A percentile compares a stretch with the other conserved stretches of the same genome.
phyloP scores from a whole-genome alignment of 2,888 invertebrate species.

The Malthinus flaveolus region DNA sequence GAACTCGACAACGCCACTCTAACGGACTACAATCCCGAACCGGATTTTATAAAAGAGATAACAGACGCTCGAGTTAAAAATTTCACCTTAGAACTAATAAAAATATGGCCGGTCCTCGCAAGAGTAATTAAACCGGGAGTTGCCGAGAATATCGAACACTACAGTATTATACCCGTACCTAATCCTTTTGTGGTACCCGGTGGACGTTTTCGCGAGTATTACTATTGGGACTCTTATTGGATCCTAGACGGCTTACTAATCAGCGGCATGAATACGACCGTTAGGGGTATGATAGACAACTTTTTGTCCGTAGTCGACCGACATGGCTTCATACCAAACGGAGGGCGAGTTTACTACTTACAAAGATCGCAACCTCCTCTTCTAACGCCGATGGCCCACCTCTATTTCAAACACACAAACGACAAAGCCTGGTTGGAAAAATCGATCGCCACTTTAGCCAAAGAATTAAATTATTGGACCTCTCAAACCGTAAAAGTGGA shows the following conservation, averaged over 20 bases:
- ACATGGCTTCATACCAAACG: conserved; percentile 78
- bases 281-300: conserved; percentile 75
- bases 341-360: conserved; percentile 78
- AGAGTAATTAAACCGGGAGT: conserved; percentile 64
- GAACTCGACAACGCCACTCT: conserved; percentile 67
- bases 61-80: conserved; percentile 59
- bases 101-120: conserved; percentile 66
- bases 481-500: conserved; percentile 59
- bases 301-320: conserved; percentile 69
- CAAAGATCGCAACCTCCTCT: conserved; percentile 73
- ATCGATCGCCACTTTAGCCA: conserved; percentile 62
- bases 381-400: conserved; percentile 71
- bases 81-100: conserved; percentile 66
- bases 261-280: conserved; percentile 76
- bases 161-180: conserved; percentile 53
- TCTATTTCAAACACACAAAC: conserved; percentile 68
- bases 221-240: conserved; percentile 92
- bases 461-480: conserved; percentile 69
- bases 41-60: conserved; percentile 63
- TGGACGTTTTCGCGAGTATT: conserved; percentile 73
- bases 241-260: conserved; percentile 77
- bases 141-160: conserved; percentile 52
- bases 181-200: conserved; percentile 70
- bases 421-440: conserved; percentile 66
- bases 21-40: conserved; percentile 61